Percentiles rank a stretch among this genome's conserved stretches.
Evolutionary conservation across 2,797 vertebrate genomes (phyloP).

Genomic region (Neosilurus hyrtlii): DNA sequence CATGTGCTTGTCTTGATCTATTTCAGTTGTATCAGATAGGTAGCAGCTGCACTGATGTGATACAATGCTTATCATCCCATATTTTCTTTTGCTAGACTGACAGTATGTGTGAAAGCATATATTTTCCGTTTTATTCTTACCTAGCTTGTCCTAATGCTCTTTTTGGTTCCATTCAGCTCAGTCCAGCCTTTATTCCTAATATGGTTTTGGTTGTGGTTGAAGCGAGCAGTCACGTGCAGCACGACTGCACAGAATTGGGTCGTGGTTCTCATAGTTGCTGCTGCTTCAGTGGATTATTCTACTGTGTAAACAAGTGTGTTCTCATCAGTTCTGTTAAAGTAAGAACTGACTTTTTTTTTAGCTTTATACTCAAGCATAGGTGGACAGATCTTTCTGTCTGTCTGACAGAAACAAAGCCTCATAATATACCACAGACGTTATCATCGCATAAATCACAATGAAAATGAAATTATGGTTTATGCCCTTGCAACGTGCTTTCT

Average conservation of each 20-base stretch:
- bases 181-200: conserved; percentile 65
- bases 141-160: conserved; percentile 12
- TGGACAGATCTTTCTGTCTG: not conserved
- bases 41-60: conserved; percentile 33
- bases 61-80: conserved; percentile 25
- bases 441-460: not conserved
- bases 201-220: conserved; percentile 64
- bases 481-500: not conserved
- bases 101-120: conserved; percentile 24
- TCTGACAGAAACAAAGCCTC: not conserved
- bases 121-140: not conserved
- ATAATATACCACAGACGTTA: too few relatives aligned
- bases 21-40: conserved; percentile 42
- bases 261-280: conserved; percentile 50
- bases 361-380: not conserved
- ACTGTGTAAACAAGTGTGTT: conserved; percentile 50
- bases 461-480: not conserved
- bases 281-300: conserved; percentile 45
- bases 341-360: not conserved
- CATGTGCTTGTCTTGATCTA: conserved; percentile 45
- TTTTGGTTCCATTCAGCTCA: conserved; percentile 31
- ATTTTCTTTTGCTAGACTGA: not conserved
- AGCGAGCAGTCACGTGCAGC: conserved; percentile 57
- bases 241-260: conserved; percentile 35
- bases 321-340: conserved; percentile 7